Evolutionary conservation across 1,140 invertebrate genomes (phyloP), one percentile per base, ranked within the genome.

Genomic region (Hermetia illucens): DNA sequence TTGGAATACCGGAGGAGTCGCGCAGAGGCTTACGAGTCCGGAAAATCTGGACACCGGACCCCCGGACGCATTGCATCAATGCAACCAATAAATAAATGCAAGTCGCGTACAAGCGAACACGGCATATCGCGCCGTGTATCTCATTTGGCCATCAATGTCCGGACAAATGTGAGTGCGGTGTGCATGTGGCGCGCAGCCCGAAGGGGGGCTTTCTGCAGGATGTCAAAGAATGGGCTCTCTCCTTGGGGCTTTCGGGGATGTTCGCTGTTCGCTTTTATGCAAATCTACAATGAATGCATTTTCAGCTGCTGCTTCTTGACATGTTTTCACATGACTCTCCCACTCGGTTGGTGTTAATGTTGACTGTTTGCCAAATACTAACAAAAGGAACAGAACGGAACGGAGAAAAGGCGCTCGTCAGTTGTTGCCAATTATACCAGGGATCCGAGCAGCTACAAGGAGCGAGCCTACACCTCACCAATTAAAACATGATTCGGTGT

Each of bases 51-150:
- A n/a, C n/a, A n/a, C n/a, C n/a, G 24, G 24, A 27, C 24, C 24
- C 24, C 24, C 24, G 24, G 24, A 27, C 24, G 24, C 24, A 27
- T 27, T 13, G 24, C 24, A 27, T 13, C 24, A 13, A 13, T 27
- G 24, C 24, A 27, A 27, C 24, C 24, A 27, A 27, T 27, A 27
- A 27, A 27, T 27, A 27, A 27, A 27, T 27, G 24, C 24, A 27
- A 27, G 24, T 27, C 24, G 24, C 24, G 24, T 27, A 27, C 24
- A 27, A 27, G 8, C 24, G 24, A 27, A 27, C 24, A 27, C 24
- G 24, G 24, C 24, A 27, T 27, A 27, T 27, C 24, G 24, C 24
- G 24, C 24, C 24, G 24, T 27, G 24, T 27, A 27, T 27, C 24
- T 27, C 24, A 27, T 27, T 27, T 27, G 24, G 24, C 8, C 24